phyloP scores from a whole-genome alignment of 2,888 invertebrate genomes.

The Orthosia cruda region DNA sequence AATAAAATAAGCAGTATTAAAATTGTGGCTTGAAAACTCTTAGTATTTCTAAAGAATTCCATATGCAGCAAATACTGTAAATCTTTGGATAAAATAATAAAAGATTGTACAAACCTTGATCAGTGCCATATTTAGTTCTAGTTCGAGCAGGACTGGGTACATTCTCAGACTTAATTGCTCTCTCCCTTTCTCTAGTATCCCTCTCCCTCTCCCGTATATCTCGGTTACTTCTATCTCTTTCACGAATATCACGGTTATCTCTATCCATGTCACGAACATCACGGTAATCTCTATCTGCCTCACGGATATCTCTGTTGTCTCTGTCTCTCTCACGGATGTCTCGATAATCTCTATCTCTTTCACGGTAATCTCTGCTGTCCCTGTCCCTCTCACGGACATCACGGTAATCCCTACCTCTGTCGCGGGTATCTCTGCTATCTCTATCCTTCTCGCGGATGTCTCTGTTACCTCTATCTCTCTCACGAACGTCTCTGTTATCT shows the following conservation, averaged over 20 bases:
- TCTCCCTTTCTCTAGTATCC: constrained; percentile 74
- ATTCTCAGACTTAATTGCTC: constrained; percentile 71
- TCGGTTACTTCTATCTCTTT: constrained; percentile 66
- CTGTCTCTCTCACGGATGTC: constrained; percentile 57
- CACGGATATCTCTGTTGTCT: constrained; percentile 49
- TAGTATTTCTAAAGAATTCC: neutral
- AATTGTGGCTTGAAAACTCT: neutral
- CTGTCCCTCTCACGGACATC: constrained; percentile 71
- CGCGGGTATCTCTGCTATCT: constrained; percentile 48
- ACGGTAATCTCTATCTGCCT: constrained; percentile 39
- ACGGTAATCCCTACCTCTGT: constrained; percentile 67
- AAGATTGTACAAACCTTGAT: constrained; percentile 71
- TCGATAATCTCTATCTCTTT: constrained; percentile 73
- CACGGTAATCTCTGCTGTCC: constrained; percentile 67
- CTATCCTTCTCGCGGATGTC: constrained; percentile 50
- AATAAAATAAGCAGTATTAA: neutral
- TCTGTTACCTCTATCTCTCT: constrained; percentile 39
- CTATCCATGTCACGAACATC: constrained; percentile 57
- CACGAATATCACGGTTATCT: constrained; percentile 72
- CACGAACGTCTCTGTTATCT: constrained; percentile 58
- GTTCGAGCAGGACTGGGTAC: constrained; percentile 79
- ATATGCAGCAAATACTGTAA: neutral
- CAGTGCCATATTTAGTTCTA: constrained; percentile 74
- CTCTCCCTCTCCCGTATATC: constrained; percentile 74
- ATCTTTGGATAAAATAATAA: constrained; percentile 15